These are phyloP conservation scores for Caenorhabditis wallacei DNA, from an alignment of 2,888 invertebrate species.

Conservation along the genomic window DNA sequence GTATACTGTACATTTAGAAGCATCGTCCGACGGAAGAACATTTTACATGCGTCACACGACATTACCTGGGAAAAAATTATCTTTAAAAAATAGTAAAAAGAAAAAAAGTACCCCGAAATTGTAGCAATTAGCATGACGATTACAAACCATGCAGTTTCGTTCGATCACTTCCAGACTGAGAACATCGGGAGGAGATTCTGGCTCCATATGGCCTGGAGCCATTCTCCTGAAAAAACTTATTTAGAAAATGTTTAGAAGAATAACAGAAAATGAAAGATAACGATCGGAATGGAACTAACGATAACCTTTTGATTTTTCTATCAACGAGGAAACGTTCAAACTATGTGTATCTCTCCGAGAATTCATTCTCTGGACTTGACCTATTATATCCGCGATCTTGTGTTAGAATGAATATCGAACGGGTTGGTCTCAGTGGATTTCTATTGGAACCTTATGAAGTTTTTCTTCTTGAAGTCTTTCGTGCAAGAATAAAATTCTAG, in stretches of 20 bases:
- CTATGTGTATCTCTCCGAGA: neutral
- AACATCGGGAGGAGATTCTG: neutral
- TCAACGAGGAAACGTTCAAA: neutral
- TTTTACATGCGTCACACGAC: slow-evolving; percentile 48
- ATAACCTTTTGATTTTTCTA: slow-evolving; percentile 4
- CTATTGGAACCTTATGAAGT: no score
- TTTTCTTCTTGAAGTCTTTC: neutral
- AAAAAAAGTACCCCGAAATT: slow-evolving; percentile 40
- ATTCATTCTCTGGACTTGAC: neutral
- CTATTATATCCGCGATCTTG: neutral
- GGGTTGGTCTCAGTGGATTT: neutral
- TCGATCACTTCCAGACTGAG: neutral
- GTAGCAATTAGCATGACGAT: slow-evolving; percentile 20
- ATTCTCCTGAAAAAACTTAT: neutral
- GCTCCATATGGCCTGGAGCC: neutral
- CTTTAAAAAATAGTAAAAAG: no score
- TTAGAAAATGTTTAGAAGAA: neutral
- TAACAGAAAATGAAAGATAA: neutral
- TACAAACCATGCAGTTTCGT: slow-evolving; percentile 4
- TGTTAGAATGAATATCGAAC: neutral
- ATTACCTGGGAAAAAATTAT: slow-evolving; percentile 17
- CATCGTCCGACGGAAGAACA: slow-evolving; percentile 48
- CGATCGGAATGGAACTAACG: neutral
- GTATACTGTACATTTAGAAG: slow-evolving; percentile 23
- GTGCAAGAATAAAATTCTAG: neutral